Conservation (phyloP, 2,113 vertebrate species). For the Esox niger region DNA sequence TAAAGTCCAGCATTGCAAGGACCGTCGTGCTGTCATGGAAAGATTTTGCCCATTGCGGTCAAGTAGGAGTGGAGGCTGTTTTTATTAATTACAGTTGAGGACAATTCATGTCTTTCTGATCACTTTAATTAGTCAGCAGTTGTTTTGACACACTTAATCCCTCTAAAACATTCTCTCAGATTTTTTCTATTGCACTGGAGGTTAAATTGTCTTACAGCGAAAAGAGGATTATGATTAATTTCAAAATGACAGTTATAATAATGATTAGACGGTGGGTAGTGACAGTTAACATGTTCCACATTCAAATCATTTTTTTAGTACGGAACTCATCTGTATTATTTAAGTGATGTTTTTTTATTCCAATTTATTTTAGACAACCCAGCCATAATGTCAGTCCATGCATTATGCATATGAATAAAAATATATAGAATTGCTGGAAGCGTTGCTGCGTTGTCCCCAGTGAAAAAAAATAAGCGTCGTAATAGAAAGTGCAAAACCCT, state of each 20-base stretch:
- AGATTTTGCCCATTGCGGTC: neutral
- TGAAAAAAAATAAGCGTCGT: neutral
- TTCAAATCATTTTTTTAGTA: neutral
- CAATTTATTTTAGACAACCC: neutral
- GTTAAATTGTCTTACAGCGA: constrained; percentile 5
- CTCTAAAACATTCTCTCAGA: neutral
- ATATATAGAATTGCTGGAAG: neutral
- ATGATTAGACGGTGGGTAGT: neutral
- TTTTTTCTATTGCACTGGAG: constrained; percentile 10
- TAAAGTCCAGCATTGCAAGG: too few species aligned
- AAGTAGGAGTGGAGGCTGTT: neutral
- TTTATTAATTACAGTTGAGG: neutral
- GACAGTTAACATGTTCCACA: neutral
- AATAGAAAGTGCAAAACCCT: neutral
- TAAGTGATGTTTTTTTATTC: neutral
- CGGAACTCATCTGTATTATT: neutral
- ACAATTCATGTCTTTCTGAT: neutral
- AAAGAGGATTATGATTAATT: constrained; percentile 20
- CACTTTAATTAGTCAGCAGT: constrained; percentile 18
- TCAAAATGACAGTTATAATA: constrained; percentile 9
- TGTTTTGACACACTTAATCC: constrained; percentile 15
- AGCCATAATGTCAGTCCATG: neutral
- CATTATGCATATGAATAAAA: neutral
- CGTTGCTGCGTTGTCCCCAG: neutral
- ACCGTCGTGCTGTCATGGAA: neutral